Evolutionary conservation across 1,140 invertebrate species (phyloP), one percentile per base, ranked within the genome.

Genomic region (Oryzaephilus surinamensis): DNA sequence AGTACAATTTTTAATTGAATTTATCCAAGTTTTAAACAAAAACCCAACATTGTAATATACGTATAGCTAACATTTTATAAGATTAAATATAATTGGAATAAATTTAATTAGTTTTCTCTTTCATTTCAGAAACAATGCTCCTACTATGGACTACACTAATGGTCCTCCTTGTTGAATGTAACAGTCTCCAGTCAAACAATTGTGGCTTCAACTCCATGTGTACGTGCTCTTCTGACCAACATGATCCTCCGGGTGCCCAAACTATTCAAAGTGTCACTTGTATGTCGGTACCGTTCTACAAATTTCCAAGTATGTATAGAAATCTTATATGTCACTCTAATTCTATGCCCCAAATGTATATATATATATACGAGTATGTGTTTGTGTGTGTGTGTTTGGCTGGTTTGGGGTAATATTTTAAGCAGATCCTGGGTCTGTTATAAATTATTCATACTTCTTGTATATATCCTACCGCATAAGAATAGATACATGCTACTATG

Each of bases 181-280:
- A 49, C 38, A 52, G 33, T 15, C 35, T 50, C 1, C 50, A 57
- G 38, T 36, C 48, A 7, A 51, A 39, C 40, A 48, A 42, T 38
- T 61, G 58, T 41, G 51, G 44, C 21, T 61, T 61, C 45, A 61
- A 61, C 38, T 53, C 56, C 2, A 61, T 61, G 58, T 61, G 58
- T 40, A 40, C 46, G 21, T 61, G 58, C 40, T 57, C 58, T 4
- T 39, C 51, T 8, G 58, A 58, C 38, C 56, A 61, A 38, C 43
- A 59, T 32, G 49, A 58, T 43, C 42, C n/a, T n/a, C n/a, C 46
- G 5, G 45, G 38, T 28, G 39, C 51, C 6, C 38, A 50, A 28
- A 45, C 46, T 20, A 57, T 61, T 40, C 55, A 54, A 28, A 54
- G 48, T 37, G 51, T 57, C 29, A 52, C 45, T 42, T 59, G 58